phyloP scores from a whole-genome alignment of 1,140 invertebrate genomes.

The Melitaea cinxia region DNA sequence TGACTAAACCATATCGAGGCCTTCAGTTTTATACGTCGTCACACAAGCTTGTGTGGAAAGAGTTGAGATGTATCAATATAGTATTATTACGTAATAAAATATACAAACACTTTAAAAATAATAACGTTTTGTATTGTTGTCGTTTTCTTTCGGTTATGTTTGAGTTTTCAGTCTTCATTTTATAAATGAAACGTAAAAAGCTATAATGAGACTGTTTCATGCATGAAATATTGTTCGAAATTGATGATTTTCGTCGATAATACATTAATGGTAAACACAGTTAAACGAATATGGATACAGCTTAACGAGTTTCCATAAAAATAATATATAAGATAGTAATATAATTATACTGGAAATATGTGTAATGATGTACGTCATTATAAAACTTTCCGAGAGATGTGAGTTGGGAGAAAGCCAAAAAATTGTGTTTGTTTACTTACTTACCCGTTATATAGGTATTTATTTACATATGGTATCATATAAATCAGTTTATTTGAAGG shows the following conservation, averaged over 20 bases:
- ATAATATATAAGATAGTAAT: too few species aligned
- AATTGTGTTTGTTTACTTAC: too few species aligned
- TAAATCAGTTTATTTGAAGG: too few species aligned
- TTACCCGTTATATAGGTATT: too few species aligned
- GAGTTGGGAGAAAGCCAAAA: too few species aligned
- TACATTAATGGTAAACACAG: neutral
- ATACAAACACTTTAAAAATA: neutral
- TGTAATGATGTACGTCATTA: too few species aligned
- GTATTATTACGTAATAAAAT: neutral
- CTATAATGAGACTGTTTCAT: neutral
- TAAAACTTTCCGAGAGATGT: too few species aligned
- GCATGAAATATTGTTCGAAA: neutral
- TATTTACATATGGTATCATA: too few species aligned
- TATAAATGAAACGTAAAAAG: neutral
- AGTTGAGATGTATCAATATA: neutral
- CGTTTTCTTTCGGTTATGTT: neutral
- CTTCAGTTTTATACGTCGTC: constrained; percentile 20
- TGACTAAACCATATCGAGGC: constrained; percentile 20
- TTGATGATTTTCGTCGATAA: neutral
- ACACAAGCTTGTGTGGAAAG: constrained; percentile 4
- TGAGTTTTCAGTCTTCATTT: neutral
- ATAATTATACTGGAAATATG: neutral
- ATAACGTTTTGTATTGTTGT: too few species aligned
- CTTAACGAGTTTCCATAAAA: neutral
- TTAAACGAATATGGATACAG: neutral